Evolutionary conservation across 2,888 invertebrate species (phyloP).

Genomic region (Pristionchus exspectatus): DNA sequence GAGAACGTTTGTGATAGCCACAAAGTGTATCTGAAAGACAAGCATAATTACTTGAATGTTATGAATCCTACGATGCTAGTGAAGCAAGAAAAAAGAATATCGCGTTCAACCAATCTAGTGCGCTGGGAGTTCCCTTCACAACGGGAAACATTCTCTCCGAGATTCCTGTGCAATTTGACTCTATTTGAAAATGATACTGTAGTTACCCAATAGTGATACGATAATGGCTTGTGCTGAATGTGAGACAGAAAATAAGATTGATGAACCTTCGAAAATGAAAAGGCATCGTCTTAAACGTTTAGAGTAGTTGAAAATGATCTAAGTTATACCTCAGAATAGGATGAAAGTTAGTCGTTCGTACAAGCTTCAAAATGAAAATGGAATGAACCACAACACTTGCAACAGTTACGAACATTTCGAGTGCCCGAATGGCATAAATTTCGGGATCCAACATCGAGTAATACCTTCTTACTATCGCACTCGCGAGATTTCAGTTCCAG

Average conservation of each 20-base stretch:
- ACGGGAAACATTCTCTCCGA: neutral
- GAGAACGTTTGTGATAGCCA: neutral
- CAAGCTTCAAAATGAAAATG: neutral
- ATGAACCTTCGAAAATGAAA: neutral
- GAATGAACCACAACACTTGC: neutral
- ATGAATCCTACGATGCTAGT: neutral
- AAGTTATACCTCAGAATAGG: neutral
- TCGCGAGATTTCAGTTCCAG: no score
- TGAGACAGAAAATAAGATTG: neutral
- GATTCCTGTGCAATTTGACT: neutral
- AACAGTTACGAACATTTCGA: neutral
- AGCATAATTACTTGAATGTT: no score
- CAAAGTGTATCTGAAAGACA: neutral
- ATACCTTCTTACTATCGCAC: neutral
- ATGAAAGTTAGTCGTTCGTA: neutral
- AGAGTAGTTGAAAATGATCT: neutral
- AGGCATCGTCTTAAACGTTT: neutral
- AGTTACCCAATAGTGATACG: neutral
- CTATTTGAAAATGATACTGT: neutral
- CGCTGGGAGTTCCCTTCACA: neutral
- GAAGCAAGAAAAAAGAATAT: neutral
- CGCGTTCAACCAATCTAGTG: neutral
- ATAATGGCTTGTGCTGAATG: neutral
- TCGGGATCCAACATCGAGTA: neutral
- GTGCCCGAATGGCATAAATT: neutral